Conservation (phyloP, 2,888 invertebrate species). For the Vesta saturnalis region DNA sequence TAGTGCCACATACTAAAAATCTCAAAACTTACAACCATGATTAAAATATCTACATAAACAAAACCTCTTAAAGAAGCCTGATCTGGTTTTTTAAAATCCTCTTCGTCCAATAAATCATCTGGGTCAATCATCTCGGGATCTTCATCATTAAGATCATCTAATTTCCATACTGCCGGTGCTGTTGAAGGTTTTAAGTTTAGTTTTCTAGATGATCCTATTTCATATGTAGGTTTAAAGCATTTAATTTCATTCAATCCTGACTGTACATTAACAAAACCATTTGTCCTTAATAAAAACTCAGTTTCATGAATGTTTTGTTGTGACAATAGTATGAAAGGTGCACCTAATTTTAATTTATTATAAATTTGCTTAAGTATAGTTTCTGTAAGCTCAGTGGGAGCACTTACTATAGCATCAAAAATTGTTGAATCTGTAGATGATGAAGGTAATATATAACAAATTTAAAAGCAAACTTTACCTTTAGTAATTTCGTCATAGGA, state of each 20-base stretch:
- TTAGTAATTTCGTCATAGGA: background rate
- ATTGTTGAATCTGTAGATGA: constrained; percentile 3
- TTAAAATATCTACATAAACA: background rate
- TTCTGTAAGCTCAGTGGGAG: background rate
- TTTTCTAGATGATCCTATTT: constrained; percentile 72
- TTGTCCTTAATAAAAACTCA: constrained; percentile 54
- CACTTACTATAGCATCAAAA: constrained; percentile 26
- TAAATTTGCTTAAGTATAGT: constrained; percentile 30
- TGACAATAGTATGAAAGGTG: constrained; percentile 37
- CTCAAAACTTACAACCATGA: too few relatives aligned
- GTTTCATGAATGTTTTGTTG: constrained; percentile 38
- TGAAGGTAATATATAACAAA: background rate
- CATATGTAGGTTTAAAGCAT: constrained; percentile 76
- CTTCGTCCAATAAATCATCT: constrained; percentile 88
- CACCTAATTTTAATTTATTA: constrained; percentile 47
- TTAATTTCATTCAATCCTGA: constrained; percentile 52
- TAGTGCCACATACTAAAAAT: constrained; percentile 79
- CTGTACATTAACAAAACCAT: constrained; percentile 54
- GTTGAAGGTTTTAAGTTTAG: constrained; percentile 62
- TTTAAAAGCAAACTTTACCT: background rate
- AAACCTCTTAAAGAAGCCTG: constrained; percentile 83
- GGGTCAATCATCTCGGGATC: constrained; percentile 87
- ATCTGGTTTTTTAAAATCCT: constrained; percentile 89
- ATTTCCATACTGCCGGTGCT: constrained; percentile 87
- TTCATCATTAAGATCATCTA: constrained; percentile 71